These are phyloP conservation scores for Tigriopus japonicus DNA, from an alignment of 1,140 invertebrate genomes.

Conservation along the genomic window DNA sequence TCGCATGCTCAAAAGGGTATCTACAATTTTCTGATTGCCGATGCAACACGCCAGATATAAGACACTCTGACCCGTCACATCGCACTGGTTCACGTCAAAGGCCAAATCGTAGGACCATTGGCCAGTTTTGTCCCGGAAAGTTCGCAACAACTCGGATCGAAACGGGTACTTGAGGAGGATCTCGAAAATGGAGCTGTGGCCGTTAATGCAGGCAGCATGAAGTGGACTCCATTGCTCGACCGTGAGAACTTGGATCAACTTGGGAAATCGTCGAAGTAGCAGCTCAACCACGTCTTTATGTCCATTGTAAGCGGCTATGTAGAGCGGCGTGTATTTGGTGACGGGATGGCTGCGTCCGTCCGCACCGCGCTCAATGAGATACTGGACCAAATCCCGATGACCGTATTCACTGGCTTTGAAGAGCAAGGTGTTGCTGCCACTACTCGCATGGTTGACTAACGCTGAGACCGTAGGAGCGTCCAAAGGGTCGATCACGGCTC, in stretches of 20 bases:
- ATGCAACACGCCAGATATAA: slow-evolving; percentile 68
- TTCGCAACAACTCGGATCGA: slow-evolving; percentile 44
- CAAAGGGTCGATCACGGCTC: neutral
- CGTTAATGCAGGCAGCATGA: slow-evolving; percentile 76
- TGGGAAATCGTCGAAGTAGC: slow-evolving; percentile 46
- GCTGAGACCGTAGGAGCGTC: neutral
- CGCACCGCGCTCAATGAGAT: slow-evolving; percentile 57
- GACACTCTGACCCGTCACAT: slow-evolving; percentile 70
- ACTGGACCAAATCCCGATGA: slow-evolving; percentile 51
- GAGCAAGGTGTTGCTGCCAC: neutral
- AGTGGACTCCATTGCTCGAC: slow-evolving; percentile 80
- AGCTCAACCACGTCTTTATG: slow-evolving; percentile 57
- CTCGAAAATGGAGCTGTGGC: slow-evolving; percentile 53
- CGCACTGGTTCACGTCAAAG: slow-evolving; percentile 73
- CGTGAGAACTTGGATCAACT: slow-evolving; percentile 46
- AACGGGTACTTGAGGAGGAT: slow-evolving; percentile 61
- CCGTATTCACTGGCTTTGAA: slow-evolving; percentile 59
- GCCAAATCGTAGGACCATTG: slow-evolving; percentile 64
- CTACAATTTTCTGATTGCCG: slow-evolving; percentile 58
- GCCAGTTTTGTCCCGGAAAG: slow-evolving; percentile 44
- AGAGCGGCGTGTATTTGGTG: slow-evolving; percentile 76
- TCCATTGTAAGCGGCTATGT: slow-evolving; percentile 72
- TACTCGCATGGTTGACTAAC: neutral
- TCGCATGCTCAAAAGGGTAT: slow-evolving; percentile 51
- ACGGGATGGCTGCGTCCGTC: slow-evolving; percentile 68